Base-by-base conservation (phyloP, 2,113 vertebrate species). In the Cepphus grylle region DNA sequence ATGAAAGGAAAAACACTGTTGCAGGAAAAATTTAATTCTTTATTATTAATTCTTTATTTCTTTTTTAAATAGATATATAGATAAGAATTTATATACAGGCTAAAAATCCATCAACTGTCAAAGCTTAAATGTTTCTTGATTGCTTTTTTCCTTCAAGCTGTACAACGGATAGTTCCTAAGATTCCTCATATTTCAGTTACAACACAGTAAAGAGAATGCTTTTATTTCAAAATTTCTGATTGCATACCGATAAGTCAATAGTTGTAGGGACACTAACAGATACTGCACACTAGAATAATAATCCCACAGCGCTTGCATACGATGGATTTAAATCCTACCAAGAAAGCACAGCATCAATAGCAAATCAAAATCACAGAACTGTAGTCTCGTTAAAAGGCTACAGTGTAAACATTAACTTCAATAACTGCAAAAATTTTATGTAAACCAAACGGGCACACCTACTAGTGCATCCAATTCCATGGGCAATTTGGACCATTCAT, bases 251-350 rank as follows among this genome's bases (percentile, higher is more conserved):
- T 10, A 73, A 56, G 15, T 42, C 58, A 47, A 12, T 8, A 65
- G 12, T 1, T 43, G 12, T 4, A 65, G 9, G 58, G 58, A 38
- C 61, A 62, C 63, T 22, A 50, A 42, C 29, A 74, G 11, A 18
- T 8, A 71, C 0, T 19, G 10, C 67, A 86, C 62, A 21, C 29
- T 3, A 38, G 8, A 49, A 21, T 7, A 86, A 88, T 5, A 73
- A 85, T 52, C 50, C 47, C 2, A 4, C 22, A 49, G 61, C 0
- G 0, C 11, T 74, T 34, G 22, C 5, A 42, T 1, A 45, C 0
- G 0, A 40, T 14, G 26, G 45, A 58, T 56, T 86, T 77, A 70
- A 83, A 90, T 20, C 34, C 83, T 27, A 69, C 36, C 13, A 36
- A 36, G 32, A 77, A 61, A 70, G 53, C 58, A 86, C 14, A 80